Evolutionary conservation across 1,140 invertebrate species (phyloP), one percentile per base, ranked within the genome.

Genomic region (Drosophila subpulchrella): DNA sequence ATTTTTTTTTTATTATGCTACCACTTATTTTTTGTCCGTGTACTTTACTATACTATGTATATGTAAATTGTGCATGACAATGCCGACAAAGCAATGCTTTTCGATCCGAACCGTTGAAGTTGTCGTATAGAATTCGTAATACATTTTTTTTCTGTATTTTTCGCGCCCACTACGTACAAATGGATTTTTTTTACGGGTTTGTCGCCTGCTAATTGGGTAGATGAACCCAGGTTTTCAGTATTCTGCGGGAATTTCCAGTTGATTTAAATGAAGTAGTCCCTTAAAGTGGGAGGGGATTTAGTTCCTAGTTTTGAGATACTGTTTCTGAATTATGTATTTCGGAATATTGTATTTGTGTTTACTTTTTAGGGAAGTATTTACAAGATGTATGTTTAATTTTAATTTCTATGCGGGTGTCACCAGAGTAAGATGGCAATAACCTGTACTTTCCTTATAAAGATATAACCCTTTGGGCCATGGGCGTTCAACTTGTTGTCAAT

Each of bases 91-190:
- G 63, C 60, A 30, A 34, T 73, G 41, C 56, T 46, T 34, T 34
- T 42, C 61, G 39, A 63, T 44, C 39, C 60, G 38, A 60, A 60
- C 50, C 76, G 60, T 56, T 68, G 65, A 57, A 58, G 70, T 79
- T 76, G 65, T 84, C 59, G 81, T 50, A 66, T 79, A 79, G 83
- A 86, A 86, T 86, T 79, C 67, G 79, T 79, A 86, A 88, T 82
- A 86, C 30, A 66, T 75, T 55, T 57, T 56, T 7, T 51, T 42
- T 60, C 42, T 58, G 38, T 48, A 39, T 58, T 63, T 75, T 83
- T 75, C 75, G 65, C 75, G 75, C 41, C 70, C 73, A 56, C 53
- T 66, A 42, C 72, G 61, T 75, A 61, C 39, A 44, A 74, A 44
- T 70, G 41, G 47, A 48, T 71, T 53, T 62, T 13, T 61, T 46